A percentile compares a stretch with the other conserved stretches of the same genome.
These are phyloP conservation scores for Palloptera scutellata DNA, from an alignment of 2,888 invertebrate genomes.

Conservation along the genomic window DNA sequence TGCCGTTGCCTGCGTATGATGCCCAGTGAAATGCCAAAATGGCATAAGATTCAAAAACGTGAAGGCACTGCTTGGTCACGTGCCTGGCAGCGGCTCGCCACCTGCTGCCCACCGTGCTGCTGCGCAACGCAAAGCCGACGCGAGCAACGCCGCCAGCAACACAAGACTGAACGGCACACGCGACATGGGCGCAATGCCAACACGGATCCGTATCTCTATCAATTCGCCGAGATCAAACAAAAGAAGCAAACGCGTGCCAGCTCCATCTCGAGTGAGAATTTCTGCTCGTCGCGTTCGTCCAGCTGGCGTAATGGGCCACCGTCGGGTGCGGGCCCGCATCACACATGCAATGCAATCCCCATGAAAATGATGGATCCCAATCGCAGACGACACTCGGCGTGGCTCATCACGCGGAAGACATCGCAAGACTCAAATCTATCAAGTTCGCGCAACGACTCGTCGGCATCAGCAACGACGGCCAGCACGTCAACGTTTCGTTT, in stretches of 20 bases:
- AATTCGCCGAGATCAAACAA: slow-evolving; percentile 76
- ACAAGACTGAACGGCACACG: slow-evolving; percentile 49
- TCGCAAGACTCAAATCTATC: slow-evolving; percentile 92
- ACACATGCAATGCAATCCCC: slow-evolving; percentile 74
- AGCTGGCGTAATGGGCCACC: slow-evolving; percentile 82
- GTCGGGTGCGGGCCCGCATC: slow-evolving; percentile 49
- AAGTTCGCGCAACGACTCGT: slow-evolving; percentile 90
- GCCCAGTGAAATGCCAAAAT: slow-evolving; percentile 61
- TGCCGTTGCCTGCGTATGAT: slow-evolving; percentile 66
- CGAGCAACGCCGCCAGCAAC: slow-evolving; percentile 40
- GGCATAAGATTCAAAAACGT: slow-evolving; percentile 56
- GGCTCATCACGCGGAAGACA: slow-evolving; percentile 90
- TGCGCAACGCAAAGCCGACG: slow-evolving; percentile 44
- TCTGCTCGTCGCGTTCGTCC: slow-evolving; percentile 86
- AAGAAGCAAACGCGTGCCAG: slow-evolving; percentile 81
- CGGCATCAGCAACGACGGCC: slow-evolving; percentile 88
- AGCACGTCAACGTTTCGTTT: slow-evolving; percentile 90
- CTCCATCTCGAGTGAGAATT: slow-evolving; percentile 89
- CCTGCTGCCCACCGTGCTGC: slow-evolving; percentile 42
- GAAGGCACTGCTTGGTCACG: slow-evolving; percentile 52
- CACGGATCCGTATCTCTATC: slow-evolving; percentile 76
- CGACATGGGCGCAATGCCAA: slow-evolving; percentile 64
- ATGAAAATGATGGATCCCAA: slow-evolving; percentile 71
- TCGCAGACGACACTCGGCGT: slow-evolving; percentile 83
- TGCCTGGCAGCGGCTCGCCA: slow-evolving; percentile 65